A percentile compares a stretch with the other conserved stretches of the same genome.
These are phyloP conservation scores for Phycodurus eques DNA, from an alignment of 2,113 vertebrate genomes.

Conservation along the genomic window DNA sequence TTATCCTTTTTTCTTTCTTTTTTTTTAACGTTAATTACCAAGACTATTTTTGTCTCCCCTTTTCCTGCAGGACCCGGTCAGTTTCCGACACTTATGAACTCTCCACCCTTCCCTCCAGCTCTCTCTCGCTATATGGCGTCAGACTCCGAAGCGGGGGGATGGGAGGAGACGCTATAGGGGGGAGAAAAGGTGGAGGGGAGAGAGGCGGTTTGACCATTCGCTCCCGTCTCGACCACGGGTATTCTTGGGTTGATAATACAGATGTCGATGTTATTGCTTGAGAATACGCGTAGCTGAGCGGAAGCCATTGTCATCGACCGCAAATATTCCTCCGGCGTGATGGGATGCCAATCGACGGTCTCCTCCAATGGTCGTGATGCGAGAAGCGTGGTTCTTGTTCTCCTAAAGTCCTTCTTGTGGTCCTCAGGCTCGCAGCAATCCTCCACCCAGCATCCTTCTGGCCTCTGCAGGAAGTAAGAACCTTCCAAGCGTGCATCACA, in stretches of 20 bases:
- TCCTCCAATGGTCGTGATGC: slow-evolving; percentile 7
- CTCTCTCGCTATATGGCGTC: slow-evolving; percentile 42
- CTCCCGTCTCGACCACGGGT: slow-evolving; percentile 76
- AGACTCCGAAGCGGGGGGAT: slow-evolving; percentile 22
- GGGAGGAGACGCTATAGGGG: slow-evolving; percentile 20
- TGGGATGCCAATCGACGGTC: neutral
- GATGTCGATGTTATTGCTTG: slow-evolving; percentile 78
- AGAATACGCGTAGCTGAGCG: slow-evolving; percentile 83
- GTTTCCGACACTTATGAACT: slow-evolving; percentile 35
- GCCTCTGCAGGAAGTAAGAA: slow-evolving; percentile 59
- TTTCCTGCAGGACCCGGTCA: slow-evolving; percentile 51
- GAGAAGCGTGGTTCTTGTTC: slow-evolving; percentile 11
- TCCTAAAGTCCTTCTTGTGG: slow-evolving; percentile 23
- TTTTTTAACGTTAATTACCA: slow-evolving; percentile 4
- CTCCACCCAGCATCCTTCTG: slow-evolving; percentile 35
- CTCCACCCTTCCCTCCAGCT: slow-evolving; percentile 64
- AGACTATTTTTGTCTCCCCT: slow-evolving; percentile 20
- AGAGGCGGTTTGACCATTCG: slow-evolving; percentile 54
- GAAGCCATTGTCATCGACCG: slow-evolving; percentile 48
- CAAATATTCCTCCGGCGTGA: neutral
- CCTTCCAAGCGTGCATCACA: slow-evolving; percentile 67
- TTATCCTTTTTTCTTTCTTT: too few relatives aligned
- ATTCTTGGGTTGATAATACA: slow-evolving; percentile 79
- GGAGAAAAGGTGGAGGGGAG: slow-evolving; percentile 61
- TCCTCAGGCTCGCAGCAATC: slow-evolving; percentile 12